Evolutionary conservation across 2,113 vertebrate genomes (phyloP), one percentile per base, ranked within the genome.

Genomic region (Hemiprocne comata): DNA sequence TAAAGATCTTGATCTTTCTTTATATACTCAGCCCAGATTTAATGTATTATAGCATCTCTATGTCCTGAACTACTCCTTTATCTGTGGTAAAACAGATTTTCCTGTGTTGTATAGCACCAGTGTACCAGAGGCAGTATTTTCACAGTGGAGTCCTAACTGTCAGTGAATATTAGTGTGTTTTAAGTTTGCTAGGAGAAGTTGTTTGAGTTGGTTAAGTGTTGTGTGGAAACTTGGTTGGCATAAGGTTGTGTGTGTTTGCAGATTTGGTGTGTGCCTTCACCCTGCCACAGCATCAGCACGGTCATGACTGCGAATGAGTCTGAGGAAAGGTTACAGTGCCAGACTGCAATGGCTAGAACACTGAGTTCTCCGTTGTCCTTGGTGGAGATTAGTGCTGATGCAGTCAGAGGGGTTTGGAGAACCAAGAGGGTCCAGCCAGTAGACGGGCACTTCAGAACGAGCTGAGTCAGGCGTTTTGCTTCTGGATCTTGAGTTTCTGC

Each of bases 191-290:
- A 40, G 38, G 34, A 80, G 34, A 83, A 50, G 36, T 58, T 66
- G 17, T 48, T 73, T 10, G 15, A 46, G 25, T 57, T 62, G 23
- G 18, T 83, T 77, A 50, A 58, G 33, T 25, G 88, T 86, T 70
- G 38, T 74, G 10, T 70, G 69, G 40, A 46, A 73, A 54, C 4
- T 1, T 20, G 10, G 7, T 19, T 76, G 62, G 36, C 0, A 0
- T 10, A 53, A 61, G 38, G 20, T 57, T 51, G 29, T 65, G 2
- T 70, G 26, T 40, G 40, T 90, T 87, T 71, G 13, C 55, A 67
- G 57, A 34, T 21, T 61, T 61, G 31, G 7, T 21, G 2, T 15
- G 4, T 70, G 24, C 13, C 60, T 86, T 76, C 31, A 6, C 14
- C 21, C 46, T 79, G 46, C 34, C 33, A 26, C 38, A 65, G 53